These are phyloP conservation scores for Thomomys bottae DNA, from an alignment of 2,113 vertebrate species.

Conservation along the genomic window DNA sequence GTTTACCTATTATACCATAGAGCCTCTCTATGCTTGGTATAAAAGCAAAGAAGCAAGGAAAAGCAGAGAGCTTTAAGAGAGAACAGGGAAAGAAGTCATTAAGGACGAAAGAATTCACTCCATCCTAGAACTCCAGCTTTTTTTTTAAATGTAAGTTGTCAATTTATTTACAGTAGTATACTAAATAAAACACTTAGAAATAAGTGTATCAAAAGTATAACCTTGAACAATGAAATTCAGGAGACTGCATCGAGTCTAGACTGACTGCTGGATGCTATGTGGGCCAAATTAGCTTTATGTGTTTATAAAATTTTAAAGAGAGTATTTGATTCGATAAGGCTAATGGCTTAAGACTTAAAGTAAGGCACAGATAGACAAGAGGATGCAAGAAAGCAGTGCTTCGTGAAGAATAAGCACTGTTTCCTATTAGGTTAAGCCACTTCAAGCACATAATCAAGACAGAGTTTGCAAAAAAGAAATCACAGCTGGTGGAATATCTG, in stretches of 20 bases:
- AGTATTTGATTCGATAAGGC: not conserved
- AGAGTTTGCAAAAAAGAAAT: conserved; percentile 21
- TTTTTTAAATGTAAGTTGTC: too few species aligned
- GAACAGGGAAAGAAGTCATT: not conserved
- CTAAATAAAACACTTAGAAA: too few species aligned
- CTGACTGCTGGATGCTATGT: not conserved
- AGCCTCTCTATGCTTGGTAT: not conserved
- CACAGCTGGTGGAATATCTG: conserved; percentile 5
- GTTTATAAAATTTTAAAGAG: not conserved
- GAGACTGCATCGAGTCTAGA: not conserved
- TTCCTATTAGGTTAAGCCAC: not conserved
- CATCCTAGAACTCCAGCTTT: not conserved
- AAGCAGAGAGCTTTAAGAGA: not conserved
- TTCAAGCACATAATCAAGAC: not conserved
- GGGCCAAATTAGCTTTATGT: not conserved
- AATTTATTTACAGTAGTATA: too few species aligned
- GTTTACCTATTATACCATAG: not conserved
- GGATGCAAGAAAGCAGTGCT: not conserved
- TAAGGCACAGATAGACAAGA: not conserved
- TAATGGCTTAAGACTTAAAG: not conserved
- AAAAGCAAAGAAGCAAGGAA: not conserved
- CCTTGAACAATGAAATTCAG: too few species aligned
- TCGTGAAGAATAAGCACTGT: not conserved
- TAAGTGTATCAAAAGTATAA: too few species aligned
- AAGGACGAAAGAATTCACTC: not conserved